Percentiles rank a stretch among this genome's conserved stretches.
Conservation (phyloP, 2,888 invertebrate species). For the Xestia xanthographa region DNA sequence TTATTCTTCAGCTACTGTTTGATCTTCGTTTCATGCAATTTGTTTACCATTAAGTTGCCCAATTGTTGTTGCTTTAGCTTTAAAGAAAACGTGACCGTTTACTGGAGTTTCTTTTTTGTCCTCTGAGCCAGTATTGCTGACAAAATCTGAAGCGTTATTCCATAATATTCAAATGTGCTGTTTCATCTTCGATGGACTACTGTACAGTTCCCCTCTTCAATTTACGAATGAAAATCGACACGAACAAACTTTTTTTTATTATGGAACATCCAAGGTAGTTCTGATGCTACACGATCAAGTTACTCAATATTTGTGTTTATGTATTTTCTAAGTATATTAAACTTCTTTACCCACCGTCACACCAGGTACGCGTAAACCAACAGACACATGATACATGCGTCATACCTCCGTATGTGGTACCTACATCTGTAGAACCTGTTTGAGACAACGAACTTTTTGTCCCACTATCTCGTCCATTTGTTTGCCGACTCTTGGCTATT, state of each 20-base stretch:
- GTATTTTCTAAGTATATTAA: slow-evolving; percentile 39
- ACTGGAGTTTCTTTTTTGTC: slow-evolving; percentile 45
- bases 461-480: slow-evolving; percentile 79
- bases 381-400: slow-evolving; percentile 76
- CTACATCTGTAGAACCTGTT: slow-evolving; percentile 82
- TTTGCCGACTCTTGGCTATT: slow-evolving; percentile 81
- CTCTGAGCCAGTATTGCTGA: slow-evolving; percentile 12
- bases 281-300: slow-evolving; percentile 10
- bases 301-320: slow-evolving; percentile 16
- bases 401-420: slow-evolving; percentile 83
- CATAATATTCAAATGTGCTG: slow-evolving; percentile 16
- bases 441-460: slow-evolving; percentile 79
- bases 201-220: slow-evolving; percentile 12
- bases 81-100: slow-evolving; percentile 53
- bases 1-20: slow-evolving; percentile 52
- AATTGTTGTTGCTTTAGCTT: slow-evolving; percentile 39
- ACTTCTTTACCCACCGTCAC: slow-evolving; percentile 44
- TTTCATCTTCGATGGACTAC: slow-evolving; percentile 1
- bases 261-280: slow-evolving; percentile 6
- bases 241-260: no score
- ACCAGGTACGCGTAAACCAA: slow-evolving; percentile 54
- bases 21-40: slow-evolving; percentile 54
- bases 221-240: no score
- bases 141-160: no score
- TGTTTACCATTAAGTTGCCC: slow-evolving; percentile 49